Evolutionary conservation across 2,888 invertebrate genomes (phyloP), one percentile per base, ranked within the genome.

Genomic region (Euproctis similis): DNA sequence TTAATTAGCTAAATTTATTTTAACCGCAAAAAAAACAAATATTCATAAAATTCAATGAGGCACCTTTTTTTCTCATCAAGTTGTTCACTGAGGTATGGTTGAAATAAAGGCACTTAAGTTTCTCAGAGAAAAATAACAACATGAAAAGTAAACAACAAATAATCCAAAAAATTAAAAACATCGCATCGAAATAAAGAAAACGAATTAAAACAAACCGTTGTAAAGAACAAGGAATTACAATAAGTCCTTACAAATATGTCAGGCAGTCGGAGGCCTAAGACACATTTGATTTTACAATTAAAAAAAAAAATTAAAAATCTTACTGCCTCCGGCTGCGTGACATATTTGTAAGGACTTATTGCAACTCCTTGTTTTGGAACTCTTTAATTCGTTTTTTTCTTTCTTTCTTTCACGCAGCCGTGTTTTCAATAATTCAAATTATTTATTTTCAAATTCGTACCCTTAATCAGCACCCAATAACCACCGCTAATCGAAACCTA

Each of bases 351-450:
- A 13, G 24, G 34, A 34, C 34, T 34, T 34, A 34, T 34, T 34
- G 34, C 17, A 27, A 34, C 34, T 34, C 34, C 33, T 33, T 19
- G 33, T 12, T 17, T n/a, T 26, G 10, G 3, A 12, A 23, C 13
- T 13, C 11, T 7, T 21, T 12, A 11, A 16, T 26, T 23, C 8
- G 9, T 21, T 10, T 10, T n/a, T n/a, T n/a, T n/a, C n/a, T n/a
- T n/a, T n/a, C n/a, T n/a, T n/a, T n/a, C n/a, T 28, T 26, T 34
- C 34, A 34, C 34, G 34, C 34, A 34, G 34, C 11, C 34, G 34
- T 34, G 26, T 30, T 29, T 24, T 18, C 1, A 24, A 25, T 11
- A 5, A 3, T 8, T 21, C 2, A 10, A 22, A 22, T 8, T 10
- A 22, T 24, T 33, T 13, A 3, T 8, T 13, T 24, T 21, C 12